Evolutionary conservation across 2,797 vertebrate genomes (phyloP).

Genomic region (Tarsius wallacei): DNA sequence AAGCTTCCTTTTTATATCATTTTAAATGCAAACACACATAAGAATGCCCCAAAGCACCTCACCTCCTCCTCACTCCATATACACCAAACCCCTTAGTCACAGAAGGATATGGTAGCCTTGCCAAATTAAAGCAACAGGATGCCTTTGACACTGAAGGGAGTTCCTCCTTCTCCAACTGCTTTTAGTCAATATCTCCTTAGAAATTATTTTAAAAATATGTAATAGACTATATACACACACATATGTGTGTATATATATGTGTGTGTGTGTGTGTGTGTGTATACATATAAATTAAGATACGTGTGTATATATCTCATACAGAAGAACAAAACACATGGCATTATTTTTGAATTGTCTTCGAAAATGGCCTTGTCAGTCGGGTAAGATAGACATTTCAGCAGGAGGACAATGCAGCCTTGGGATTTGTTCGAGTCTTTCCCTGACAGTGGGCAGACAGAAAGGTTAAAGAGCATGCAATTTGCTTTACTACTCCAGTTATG

Average conservation of each 20-base stretch:
- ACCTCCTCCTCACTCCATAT: not conserved
- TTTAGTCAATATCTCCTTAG: not conserved
- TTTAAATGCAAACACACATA: conserved; percentile 2
- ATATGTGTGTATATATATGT: not conserved
- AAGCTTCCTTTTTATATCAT: not conserved
- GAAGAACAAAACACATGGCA: not conserved
- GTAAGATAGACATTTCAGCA: not conserved
- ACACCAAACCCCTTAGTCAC: not conserved
- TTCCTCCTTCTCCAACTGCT: conserved; percentile 11
- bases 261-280: not conserved
- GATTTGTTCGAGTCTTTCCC: conserved; percentile 51
- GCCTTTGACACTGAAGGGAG: not conserved
- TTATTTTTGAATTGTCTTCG: conserved; percentile 10
- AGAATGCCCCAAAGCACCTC: not conserved
- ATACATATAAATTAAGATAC: not conserved
- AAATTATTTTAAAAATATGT: not conserved
- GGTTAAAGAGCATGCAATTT: conserved; percentile 81
- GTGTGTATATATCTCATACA: no score
- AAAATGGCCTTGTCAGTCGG: conserved; percentile 23
- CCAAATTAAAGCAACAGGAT: not conserved
- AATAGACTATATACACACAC: not conserved
- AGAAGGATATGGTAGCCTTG: not conserved
- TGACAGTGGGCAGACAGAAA: conserved; percentile 73
- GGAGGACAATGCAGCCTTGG: not conserved
- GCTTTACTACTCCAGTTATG: conserved; percentile 73